phyloP scores from a whole-genome alignment of 2,113 vertebrate species.

The Xenopus tropicalis region DNA sequence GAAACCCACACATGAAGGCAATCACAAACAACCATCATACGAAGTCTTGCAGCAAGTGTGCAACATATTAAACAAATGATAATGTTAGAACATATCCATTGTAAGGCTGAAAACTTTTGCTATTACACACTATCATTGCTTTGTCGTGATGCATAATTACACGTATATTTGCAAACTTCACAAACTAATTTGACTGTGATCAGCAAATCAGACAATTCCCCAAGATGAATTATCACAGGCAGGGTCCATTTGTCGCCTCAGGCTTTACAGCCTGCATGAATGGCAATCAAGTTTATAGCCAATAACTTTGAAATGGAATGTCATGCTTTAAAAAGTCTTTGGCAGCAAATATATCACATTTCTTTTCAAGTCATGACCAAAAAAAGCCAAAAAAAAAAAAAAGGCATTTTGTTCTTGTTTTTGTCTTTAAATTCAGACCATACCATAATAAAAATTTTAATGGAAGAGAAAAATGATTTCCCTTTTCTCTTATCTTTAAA shows the following conservation, averaged over 20 bases:
- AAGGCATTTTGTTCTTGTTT: not conserved
- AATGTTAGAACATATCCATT: not conserved
- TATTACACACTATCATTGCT: not conserved
- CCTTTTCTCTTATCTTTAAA: too few species aligned
- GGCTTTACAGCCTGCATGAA: constrained; percentile 1
- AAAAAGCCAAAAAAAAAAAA: not conserved
- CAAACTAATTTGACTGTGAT: constrained; percentile 37
- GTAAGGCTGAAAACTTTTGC: not conserved
- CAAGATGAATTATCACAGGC: constrained; percentile 31
- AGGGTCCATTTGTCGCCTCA: constrained; percentile 12
- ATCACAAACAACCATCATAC: not conserved
- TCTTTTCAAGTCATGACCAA: constrained; percentile 32
- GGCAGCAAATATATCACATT: constrained; percentile 41
- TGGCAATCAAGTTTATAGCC: constrained; percentile 15
- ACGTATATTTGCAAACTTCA: constrained; percentile 29
- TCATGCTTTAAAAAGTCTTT: constrained; percentile 25
- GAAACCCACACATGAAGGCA: too few species aligned
- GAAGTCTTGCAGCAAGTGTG: not conserved
- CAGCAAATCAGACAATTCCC: constrained; percentile 41
- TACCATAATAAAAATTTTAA: too few species aligned
- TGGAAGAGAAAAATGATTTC: too few species aligned
- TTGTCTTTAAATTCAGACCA: not conserved
- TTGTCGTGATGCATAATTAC: constrained; percentile 8
- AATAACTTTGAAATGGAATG: constrained; percentile 34
- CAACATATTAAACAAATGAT: not conserved